Evolutionary conservation across 1,140 invertebrate species (phyloP).

Genomic region (Drosophila truncata): DNA sequence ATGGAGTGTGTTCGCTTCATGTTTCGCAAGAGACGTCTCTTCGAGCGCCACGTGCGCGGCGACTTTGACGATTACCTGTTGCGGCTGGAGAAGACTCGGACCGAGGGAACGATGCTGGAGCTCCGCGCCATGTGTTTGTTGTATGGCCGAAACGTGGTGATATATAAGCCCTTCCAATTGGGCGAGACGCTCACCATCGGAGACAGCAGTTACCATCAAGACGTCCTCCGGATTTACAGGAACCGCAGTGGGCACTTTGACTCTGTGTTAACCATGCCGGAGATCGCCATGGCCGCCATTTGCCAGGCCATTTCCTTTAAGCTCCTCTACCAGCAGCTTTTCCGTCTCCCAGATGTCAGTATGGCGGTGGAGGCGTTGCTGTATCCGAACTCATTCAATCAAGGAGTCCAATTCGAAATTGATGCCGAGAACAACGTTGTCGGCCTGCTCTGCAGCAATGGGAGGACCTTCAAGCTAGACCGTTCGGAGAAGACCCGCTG

Average conservation of each 20-base stretch:
- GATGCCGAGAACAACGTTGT: constrained; percentile 82
- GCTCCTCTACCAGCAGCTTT: constrained; percentile 92
- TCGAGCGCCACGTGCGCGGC: constrained; percentile 70
- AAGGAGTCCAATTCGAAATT: constrained; percentile 70
- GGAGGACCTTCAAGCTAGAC: constrained; percentile 85
- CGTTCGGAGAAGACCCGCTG: constrained; percentile 62
- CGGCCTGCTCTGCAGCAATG: constrained; percentile 79
- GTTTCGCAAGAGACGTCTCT: constrained; percentile 86
- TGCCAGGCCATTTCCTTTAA: constrained; percentile 94
- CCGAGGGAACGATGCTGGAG: constrained; percentile 89
- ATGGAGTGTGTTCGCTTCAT: constrained; percentile 90
- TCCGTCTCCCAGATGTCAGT: constrained; percentile 89
- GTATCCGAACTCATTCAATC: constrained; percentile 86
- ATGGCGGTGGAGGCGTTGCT: constrained; percentile 91
- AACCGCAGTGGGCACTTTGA: constrained; percentile 91
- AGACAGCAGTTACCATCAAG: constrained; percentile 2
- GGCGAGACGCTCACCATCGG: constrained; percentile 22
- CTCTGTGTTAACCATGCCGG: constrained; percentile 90
- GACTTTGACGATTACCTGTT: constrained; percentile 89
- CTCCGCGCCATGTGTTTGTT: constrained; percentile 89
- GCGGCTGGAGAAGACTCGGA: constrained; percentile 88
- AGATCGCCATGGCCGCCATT: constrained; percentile 89
- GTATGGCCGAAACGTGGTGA: constrained; percentile 90
- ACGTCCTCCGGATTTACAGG: constrained; percentile 87
- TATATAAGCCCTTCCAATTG: constrained; percentile 89